These are phyloP conservation scores for Eumacrocentrus americanus DNA, from an alignment of 2,888 invertebrate genomes.

Conservation along the genomic window DNA sequence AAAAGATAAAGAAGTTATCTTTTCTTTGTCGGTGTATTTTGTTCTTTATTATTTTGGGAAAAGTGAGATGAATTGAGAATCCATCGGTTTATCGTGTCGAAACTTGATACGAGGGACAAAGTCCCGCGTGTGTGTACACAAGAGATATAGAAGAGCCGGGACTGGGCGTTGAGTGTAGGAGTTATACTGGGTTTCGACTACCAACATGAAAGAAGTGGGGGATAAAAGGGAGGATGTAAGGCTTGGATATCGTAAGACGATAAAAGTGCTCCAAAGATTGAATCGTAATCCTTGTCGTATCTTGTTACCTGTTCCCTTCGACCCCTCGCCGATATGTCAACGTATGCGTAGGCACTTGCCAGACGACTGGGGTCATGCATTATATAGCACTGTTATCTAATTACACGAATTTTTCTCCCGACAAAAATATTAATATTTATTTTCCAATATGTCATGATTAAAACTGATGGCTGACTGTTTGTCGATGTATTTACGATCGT, in stretches of 20 bases:
- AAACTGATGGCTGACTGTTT: constrained; percentile 1
- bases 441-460: background rate
- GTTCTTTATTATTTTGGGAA: background rate
- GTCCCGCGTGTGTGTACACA: constrained; percentile 2
- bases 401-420: background rate
- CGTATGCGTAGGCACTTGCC: background rate
- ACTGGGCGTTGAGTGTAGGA: background rate
- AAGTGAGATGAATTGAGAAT: background rate
- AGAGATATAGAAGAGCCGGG: background rate
- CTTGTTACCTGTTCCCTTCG: constrained; percentile 23
- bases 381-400: no score
- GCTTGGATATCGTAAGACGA: constrained; percentile 26
- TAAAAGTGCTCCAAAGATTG: constrained; percentile 30
- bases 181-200: background rate
- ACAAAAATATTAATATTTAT: background rate
- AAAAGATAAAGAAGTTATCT: background rate
- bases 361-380: no score
- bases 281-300: constrained; percentile 29
- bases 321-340: background rate
- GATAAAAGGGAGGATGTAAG: constrained; percentile 5
- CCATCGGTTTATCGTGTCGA: constrained; percentile 2
- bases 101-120: constrained; percentile 6
- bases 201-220: background rate
- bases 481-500: background rate
- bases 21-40: background rate